Percentiles rank a stretch among this genome's conserved stretches.
phyloP scores from a whole-genome alignment of 2,888 invertebrate genomes.

The Sympetrum striolatum region DNA sequence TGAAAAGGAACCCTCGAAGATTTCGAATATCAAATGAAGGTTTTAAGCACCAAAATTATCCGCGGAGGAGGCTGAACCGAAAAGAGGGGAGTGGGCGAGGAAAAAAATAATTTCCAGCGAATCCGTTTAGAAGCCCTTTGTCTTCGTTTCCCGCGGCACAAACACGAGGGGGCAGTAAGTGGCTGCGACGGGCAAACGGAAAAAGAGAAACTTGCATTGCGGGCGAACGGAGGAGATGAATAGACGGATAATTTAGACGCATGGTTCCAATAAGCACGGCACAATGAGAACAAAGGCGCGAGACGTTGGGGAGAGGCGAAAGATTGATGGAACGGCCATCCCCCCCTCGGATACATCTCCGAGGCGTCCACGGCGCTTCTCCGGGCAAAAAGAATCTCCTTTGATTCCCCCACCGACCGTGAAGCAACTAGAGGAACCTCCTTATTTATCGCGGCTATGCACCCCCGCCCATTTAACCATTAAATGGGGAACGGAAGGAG shows the following conservation, averaged over 20 bases:
- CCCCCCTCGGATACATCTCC: not conserved
- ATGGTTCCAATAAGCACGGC: conserved; percentile 38
- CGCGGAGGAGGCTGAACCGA: too few species aligned
- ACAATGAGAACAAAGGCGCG: conserved; percentile 39
- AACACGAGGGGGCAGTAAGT: not conserved
- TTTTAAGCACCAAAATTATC: too few species aligned
- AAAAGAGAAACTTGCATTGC: not conserved
- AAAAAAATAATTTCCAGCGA: not conserved
- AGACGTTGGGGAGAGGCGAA: not conserved
- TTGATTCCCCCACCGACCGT: not conserved
- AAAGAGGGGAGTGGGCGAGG: too few species aligned
- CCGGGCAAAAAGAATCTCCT: not conserved
- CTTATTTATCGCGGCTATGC: conserved; percentile 31
- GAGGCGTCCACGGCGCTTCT: not conserved
- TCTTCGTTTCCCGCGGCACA: not conserved
- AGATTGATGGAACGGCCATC: conserved; percentile 18
- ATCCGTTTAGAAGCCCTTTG: not conserved
- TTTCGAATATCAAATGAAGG: too few species aligned
- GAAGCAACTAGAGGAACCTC: not conserved
- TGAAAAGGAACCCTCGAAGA: too few species aligned
- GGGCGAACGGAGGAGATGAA: not conserved
- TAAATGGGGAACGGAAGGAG: not conserved
- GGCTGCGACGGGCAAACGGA: not conserved
- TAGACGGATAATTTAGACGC: conserved; percentile 42
- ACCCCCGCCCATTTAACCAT: not conserved